Evolutionary conservation across 2,888 invertebrate genomes (phyloP), one percentile per base, ranked within the genome.

Genomic region (Mayetiola destructor): DNA sequence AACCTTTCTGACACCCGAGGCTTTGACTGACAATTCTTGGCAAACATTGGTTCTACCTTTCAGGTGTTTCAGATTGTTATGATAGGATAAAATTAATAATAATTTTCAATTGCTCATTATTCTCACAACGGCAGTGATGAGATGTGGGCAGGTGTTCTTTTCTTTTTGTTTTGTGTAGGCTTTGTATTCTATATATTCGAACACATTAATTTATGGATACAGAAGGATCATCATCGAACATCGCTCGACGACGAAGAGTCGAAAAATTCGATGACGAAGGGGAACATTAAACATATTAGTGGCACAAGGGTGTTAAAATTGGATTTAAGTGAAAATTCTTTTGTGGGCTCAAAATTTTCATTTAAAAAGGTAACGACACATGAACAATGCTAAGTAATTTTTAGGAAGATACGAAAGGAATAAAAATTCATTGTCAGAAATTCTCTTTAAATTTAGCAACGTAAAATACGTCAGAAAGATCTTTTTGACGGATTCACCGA

Each of bases 1-100:
- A 64, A 89, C 89, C 1, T 90, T 90, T 65, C 68, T 90, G 18
- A 88, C 89, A 0, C 88, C 88, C 0, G 88, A 88, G 70, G 81
- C 88, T 0, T 73, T 84, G 18, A 80, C 80, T 1, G 87, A 89
- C 66, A 88, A 87, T 64, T 85, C 88, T 1, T 89, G 89, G 89
- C 84, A 84, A 68, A 85, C 88, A 1, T 73, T 90, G 8, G 82
- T 88, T 64, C 72, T 85, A 62, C 89, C 89, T 1, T 88, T 89
- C 65, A 82, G 78, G 87, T 84, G 18, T 54, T 54, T 18, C 20
- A 21, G 3, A 29, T 27, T n/a, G 12, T 20, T 36, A n/a, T 53
- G 39, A 35, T 35, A 56, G 21, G 30, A n/a, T 37, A 53, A 37
- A 39, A 54, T n/a, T n/a, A n/a, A n/a, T n/a, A n/a, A 21, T 48